A percentile compares a stretch with the other conserved stretches of the same genome.
Evolutionary conservation across 1,140 invertebrate species (phyloP).

Genomic region (Ridgeia piscesae): DNA sequence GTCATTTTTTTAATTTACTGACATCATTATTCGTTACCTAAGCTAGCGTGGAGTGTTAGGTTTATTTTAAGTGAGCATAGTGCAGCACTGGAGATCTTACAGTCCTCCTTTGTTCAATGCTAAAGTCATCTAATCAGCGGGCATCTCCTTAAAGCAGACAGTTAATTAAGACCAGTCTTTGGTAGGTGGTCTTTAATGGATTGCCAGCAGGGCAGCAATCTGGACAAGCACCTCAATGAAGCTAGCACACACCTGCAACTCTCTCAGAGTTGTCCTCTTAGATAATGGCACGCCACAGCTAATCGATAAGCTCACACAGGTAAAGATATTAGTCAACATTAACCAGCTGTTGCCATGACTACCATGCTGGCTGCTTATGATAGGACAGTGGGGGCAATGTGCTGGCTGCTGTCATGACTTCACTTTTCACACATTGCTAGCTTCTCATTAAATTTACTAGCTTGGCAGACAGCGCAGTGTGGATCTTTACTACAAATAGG

Average conservation of each 20-base stretch:
- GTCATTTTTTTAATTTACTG: not conserved
- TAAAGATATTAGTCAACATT: slow-evolving; percentile 6
- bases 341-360: not conserved
- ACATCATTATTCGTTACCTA: not conserved
- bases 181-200: not conserved
- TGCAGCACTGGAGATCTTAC: not conserved
- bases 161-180: slow-evolving; percentile 6
- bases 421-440: not conserved
- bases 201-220: not conserved
- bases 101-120: not conserved
- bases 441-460: not conserved
- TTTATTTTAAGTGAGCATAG: not conserved
- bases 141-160: slow-evolving; percentile 3
- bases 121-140: not conserved
- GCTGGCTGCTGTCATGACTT: not conserved
- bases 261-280: not conserved
- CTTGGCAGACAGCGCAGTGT: not conserved
- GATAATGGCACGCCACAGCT: not conserved
- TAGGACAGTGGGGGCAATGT: not conserved
- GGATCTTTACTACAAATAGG: not conserved
- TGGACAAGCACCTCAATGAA: slow-evolving; percentile 4
- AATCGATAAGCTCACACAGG: not conserved
- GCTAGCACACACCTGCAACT: not conserved
- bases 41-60: not conserved
- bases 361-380: not conserved